A percentile compares a stretch with the other conserved stretches of the same genome.
These are phyloP conservation scores for Actinemys pallida DNA, from an alignment of 2,113 vertebrate genomes.

Conservation along the genomic window DNA sequence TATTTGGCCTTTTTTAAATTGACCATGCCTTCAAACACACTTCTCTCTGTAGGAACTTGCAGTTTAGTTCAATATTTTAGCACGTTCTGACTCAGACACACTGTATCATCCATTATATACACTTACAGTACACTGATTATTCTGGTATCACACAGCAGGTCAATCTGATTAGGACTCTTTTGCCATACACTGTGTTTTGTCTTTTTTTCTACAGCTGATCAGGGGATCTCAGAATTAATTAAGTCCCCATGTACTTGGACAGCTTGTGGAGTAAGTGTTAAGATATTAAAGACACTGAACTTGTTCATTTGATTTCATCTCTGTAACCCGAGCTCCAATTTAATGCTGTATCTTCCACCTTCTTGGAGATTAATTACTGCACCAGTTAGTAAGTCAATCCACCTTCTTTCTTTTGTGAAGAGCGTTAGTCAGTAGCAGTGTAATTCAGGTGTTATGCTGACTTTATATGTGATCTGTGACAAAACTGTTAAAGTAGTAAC, in stretches of 20 bases:
- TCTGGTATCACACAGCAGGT: constrained; percentile 30
- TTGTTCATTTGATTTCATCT: constrained; percentile 78
- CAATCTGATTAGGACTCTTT: constrained; percentile 65
- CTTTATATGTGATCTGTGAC: constrained; percentile 40
- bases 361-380: constrained; percentile 81
- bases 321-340: constrained; percentile 79
- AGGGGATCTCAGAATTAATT: constrained; percentile 78
- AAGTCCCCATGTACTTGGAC: constrained; percentile 73
- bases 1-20: neutral
- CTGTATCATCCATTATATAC: neutral
- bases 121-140: constrained; percentile 18
- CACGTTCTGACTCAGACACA: neutral
- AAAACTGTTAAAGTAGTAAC: constrained; percentile 38
- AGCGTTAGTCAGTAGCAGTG: constrained; percentile 58
- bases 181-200: constrained; percentile 60
- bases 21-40: neutral
- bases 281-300: constrained; percentile 73
- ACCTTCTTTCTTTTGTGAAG: constrained; percentile 60
- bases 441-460: constrained; percentile 35
- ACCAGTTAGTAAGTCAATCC: constrained; percentile 70
- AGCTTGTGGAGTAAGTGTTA: constrained; percentile 73
- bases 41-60: neutral
- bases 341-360: constrained; percentile 76
- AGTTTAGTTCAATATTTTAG: constrained; percentile 20
- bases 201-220: constrained; percentile 59